Evolutionary conservation across 2,888 invertebrate species (phyloP).

Genomic region (Tipula lateralis): DNA sequence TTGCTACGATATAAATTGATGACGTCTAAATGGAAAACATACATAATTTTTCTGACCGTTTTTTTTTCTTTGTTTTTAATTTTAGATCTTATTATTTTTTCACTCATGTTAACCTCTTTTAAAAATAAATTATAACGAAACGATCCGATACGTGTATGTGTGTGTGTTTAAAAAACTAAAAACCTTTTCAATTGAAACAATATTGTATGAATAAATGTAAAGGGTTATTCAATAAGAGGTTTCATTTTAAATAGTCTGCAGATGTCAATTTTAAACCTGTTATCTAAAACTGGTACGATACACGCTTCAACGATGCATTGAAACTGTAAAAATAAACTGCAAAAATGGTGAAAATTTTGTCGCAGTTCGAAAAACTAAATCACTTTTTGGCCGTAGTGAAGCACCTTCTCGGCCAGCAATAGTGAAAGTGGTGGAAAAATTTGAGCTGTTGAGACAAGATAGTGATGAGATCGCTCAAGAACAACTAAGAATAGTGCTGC

Average conservation of each 20-base stretch:
- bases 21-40: conserved; percentile 4
- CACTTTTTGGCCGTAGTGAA: too few relatives aligned
- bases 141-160: neutral
- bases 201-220: neutral
- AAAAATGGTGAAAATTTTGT: too few relatives aligned
- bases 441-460: too few relatives aligned
- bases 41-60: neutral
- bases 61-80: neutral
- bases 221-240: neutral
- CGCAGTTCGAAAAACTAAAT: too few relatives aligned
- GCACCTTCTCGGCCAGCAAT: too few relatives aligned
- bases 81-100: neutral
- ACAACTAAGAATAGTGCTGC: too few relatives aligned
- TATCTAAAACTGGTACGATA: too few relatives aligned
- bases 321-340: too few relatives aligned
- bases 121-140: neutral
- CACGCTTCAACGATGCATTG: too few relatives aligned
- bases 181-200: neutral
- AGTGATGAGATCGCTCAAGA: too few relatives aligned
- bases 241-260: neutral
- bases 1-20: neutral
- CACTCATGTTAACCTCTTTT: neutral
- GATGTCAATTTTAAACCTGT: too few relatives aligned
- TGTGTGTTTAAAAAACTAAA: neutral
- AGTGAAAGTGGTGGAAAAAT: too few relatives aligned